Percentiles rank a stretch among this genome's conserved stretches.
Conservation (phyloP, 2,797 vertebrate species). For the Atherinosoma microstoma region DNA sequence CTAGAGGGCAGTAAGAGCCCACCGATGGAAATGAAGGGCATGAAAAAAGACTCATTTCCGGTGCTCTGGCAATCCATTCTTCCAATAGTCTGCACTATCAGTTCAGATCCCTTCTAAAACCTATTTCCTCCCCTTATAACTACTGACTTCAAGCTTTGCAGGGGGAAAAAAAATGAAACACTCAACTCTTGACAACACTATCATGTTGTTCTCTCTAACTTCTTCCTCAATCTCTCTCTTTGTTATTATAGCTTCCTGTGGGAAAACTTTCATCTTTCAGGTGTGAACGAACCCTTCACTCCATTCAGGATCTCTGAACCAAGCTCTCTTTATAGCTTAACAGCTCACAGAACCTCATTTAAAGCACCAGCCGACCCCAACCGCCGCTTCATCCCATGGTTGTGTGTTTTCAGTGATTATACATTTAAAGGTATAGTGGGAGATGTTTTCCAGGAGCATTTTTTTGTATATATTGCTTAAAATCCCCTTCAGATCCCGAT, state of each 20-base stretch:
- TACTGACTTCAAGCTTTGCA: conserved; percentile 31
- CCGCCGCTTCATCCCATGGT: conserved; percentile 3
- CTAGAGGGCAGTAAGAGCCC: conserved; percentile 62
- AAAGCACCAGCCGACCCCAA: conserved; percentile 40
- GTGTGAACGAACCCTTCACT: conserved; percentile 19
- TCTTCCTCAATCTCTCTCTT: conserved; percentile 19
- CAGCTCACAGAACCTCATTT: conserved; percentile 62
- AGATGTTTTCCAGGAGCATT: too few species aligned
- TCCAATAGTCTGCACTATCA: conserved; percentile 36
- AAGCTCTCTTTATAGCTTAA: conserved; percentile 74
- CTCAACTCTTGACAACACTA: conserved; percentile 28
- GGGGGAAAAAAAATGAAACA: conserved; percentile 33
- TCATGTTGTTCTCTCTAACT: conserved; percentile 28
- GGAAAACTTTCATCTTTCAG: conserved; percentile 45
- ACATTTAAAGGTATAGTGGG: conserved; percentile 58
- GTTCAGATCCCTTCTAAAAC: conserved; percentile 18
- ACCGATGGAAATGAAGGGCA: background rate
- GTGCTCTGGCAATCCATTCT: background rate
- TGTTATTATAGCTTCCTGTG: conserved; percentile 47
- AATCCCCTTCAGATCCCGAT: too few species aligned
- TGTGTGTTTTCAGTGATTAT: conserved; percentile 72
- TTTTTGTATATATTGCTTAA: too few species aligned
- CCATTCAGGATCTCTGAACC: conserved; percentile 63
- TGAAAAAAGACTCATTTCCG: background rate
- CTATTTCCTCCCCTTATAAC: conserved; percentile 37